A percentile compares a stretch with the other conserved stretches of the same genome.
These are phyloP conservation scores for Drosophila paranaensis DNA, from an alignment of 2,888 invertebrate species.

Conservation along the genomic window DNA sequence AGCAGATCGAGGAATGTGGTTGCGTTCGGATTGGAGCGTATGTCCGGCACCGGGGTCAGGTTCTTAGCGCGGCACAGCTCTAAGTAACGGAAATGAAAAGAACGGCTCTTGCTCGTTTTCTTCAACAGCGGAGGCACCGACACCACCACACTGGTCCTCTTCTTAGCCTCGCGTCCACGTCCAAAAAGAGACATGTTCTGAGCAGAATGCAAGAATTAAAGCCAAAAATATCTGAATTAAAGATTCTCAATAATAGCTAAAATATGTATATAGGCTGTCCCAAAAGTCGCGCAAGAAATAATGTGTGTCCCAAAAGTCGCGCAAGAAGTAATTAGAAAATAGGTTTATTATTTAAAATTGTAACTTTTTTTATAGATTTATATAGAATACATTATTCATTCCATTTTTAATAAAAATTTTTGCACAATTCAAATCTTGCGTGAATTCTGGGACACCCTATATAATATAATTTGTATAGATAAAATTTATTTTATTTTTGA, in stretches of 20 bases:
- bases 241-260: neutral
- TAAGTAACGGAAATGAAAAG: constrained; percentile 84
- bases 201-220: neutral
- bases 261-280: neutral
- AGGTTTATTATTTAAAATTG: too few relatives aligned
- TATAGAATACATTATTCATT: too few relatives aligned
- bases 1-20: constrained; percentile 88
- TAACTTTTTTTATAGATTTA: too few relatives aligned
- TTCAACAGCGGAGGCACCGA: constrained; percentile 66
- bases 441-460: too few relatives aligned
- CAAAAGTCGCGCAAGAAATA: too few relatives aligned
- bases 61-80: constrained; percentile 84
- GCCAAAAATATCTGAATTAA: neutral
- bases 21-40: constrained; percentile 83
- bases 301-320: too few relatives aligned
- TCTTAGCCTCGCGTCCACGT: constrained; percentile 40
- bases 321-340: too few relatives aligned
- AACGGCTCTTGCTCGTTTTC: constrained; percentile 81
- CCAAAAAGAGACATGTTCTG: constrained; percentile 52
- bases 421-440: too few relatives aligned
- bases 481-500: neutral
- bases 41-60: constrained; percentile 75
- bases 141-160: constrained; percentile 41
- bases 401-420: too few relatives aligned
- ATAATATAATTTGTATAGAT: too few relatives aligned